Evolutionary conservation across 2,888 invertebrate genomes (phyloP), one percentile per base, ranked within the genome.

Genomic region (Apomyelois bistriatella): DNA sequence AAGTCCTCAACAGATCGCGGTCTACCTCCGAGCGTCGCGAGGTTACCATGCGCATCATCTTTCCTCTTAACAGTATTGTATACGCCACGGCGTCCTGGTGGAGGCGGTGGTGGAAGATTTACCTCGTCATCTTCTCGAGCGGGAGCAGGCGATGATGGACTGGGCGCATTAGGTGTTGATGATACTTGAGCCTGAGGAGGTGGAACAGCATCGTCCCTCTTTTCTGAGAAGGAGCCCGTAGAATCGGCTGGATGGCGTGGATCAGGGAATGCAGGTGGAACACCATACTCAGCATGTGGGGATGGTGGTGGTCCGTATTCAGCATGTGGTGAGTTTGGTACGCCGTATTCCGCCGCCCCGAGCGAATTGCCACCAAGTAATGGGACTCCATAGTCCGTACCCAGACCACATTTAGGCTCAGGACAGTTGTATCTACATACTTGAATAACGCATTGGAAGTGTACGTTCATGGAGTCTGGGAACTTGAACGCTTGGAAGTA

Each of bases 401-500:
- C 92, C 30, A 93, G 88, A 58, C 93, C 95, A 79, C 97, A 98
- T 84, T 97, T 96, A 1, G 97, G 97, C 74, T 97, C 97, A 1
- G 97, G 97, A 67, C 97, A 98, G 76, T 97, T 97, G 82, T 97
- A 96, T 66, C 97, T 93, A 74, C 98, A 98, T 3, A 98, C 97
- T 91, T 98, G 98, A 66, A 98, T 98, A 41, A 97, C 97, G 78
- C 98, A 98, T 82, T 98, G 98, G 95, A 98, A 98, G 92, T 97
- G 97, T 2, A 98, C 98, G 79, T 98, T 97, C 97, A 98, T 98
- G 9, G 97, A 97, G 80, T 98, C 98, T 1, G 98, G 98, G 93
- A 98, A 98, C 85, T 98, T 98, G 91, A 98, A 98, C 5, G 98
- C 98, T 88, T 98, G 97, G 95, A 98, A 98, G 88, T 98, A 97